phyloP scores from a whole-genome alignment of 2,113 vertebrate genomes.

The Etheostoma spectabile region DNA sequence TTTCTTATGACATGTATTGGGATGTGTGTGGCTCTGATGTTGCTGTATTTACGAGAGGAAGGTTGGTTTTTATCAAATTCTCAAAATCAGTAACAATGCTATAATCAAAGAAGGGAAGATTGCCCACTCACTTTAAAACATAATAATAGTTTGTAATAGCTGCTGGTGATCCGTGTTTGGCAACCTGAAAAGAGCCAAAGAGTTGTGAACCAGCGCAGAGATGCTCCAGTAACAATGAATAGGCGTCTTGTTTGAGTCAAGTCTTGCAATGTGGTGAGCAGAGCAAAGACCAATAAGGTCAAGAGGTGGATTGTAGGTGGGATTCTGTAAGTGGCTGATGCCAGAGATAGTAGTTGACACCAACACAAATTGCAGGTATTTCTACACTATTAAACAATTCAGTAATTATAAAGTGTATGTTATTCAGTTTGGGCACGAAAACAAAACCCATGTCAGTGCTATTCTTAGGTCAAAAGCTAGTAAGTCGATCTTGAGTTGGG shows the following conservation, averaged over 20 bases:
- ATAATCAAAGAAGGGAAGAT: not conserved
- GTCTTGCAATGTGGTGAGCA: not conserved
- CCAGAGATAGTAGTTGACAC: not conserved
- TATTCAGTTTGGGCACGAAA: not conserved
- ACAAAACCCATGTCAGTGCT: not conserved
- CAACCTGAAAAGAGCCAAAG: not conserved
- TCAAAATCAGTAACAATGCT: not conserved
- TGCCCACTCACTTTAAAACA: not conserved
- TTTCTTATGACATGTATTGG: not conserved
- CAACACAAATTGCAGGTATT: not conserved
- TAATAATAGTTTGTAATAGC: not conserved
- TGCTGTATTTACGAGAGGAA: not conserved
- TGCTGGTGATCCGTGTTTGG: conserved; percentile 10
- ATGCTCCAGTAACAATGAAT: not conserved
- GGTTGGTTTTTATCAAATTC: not conserved
- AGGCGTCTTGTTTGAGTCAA: not conserved
- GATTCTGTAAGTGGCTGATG: not conserved
- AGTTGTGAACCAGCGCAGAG: not conserved
- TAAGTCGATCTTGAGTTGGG: too few species aligned
- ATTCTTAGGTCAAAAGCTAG: not conserved
- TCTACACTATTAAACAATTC: not conserved
- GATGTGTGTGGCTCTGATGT: conserved; percentile 6
- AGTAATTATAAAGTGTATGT: not conserved
- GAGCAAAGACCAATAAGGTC: not conserved
- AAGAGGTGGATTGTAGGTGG: not conserved